These are phyloP conservation scores for Ostrea edulis DNA, from an alignment of 1,140 invertebrate species.

Conservation along the genomic window DNA sequence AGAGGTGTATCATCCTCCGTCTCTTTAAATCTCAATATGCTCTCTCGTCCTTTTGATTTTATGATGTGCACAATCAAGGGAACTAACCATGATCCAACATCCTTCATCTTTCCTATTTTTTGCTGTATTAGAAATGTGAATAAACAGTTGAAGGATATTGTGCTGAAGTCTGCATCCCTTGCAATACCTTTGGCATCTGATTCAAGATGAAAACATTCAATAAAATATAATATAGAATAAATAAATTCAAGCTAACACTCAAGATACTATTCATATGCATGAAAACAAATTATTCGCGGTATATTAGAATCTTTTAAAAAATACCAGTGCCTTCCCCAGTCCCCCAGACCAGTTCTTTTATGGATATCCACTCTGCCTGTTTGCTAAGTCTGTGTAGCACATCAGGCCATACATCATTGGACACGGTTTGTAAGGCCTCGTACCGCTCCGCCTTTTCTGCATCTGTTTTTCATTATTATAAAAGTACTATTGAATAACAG, in stretches of 20 bases:
- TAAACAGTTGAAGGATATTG: neutral
- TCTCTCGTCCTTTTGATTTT: neutral
- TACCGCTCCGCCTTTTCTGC: neutral
- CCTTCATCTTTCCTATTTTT: neutral
- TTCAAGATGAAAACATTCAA: neutral
- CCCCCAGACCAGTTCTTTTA: neutral
- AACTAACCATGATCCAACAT: neutral
- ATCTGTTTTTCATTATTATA: neutral
- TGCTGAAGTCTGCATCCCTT: constrained; percentile 4
- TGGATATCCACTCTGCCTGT: neutral
- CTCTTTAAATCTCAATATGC: constrained; percentile 29
- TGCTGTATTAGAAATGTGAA: neutral
- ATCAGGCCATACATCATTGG: neutral
- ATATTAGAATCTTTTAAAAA: neutral
- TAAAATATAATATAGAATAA: neutral
- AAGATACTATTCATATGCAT: too few relatives aligned
- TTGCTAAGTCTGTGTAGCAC: neutral
- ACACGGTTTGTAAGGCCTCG: neutral
- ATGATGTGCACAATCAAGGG: neutral
- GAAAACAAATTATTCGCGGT: too few relatives aligned
- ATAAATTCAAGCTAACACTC: neutral
- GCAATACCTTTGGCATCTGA: neutral
- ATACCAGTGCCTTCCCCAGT: neutral
- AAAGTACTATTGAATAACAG: too few relatives aligned
- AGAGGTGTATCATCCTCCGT: constrained; percentile 43